Conservation (phyloP, 1,140 invertebrate genomes). For the Leptonema lineaticorne region DNA sequence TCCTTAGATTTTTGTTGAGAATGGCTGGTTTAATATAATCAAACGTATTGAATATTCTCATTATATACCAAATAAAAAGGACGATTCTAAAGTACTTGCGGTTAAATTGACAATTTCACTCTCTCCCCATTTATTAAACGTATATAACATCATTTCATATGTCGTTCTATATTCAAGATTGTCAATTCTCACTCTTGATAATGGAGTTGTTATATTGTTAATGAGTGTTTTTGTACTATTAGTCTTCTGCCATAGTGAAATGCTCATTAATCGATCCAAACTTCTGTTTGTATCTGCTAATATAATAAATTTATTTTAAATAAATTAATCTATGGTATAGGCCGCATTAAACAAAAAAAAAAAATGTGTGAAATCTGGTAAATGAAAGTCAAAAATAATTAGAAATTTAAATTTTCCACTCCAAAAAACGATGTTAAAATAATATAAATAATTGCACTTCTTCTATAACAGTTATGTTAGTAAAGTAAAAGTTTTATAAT, state of each 20-base stretch:
- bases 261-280: constrained; percentile 22
- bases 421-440: no score
- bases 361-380: not conserved
- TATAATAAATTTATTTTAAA: not conserved
- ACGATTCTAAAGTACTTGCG: constrained; percentile 26
- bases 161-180: constrained; percentile 27
- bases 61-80: constrained; percentile 33
- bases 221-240: constrained; percentile 33
- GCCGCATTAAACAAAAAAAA: not conserved
- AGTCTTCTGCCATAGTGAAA: constrained; percentile 30
- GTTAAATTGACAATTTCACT: constrained; percentile 34
- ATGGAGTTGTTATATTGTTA: constrained; percentile 37
- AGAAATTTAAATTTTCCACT: not conserved
- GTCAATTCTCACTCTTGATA: constrained; percentile 30
- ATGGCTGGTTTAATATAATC: no score
- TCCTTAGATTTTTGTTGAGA: no score
- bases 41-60: no score
- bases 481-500: no score
- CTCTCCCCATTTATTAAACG: constrained; percentile 39
- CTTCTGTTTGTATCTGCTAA: constrained; percentile 29
- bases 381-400: not conserved
- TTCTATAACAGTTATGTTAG: no score
- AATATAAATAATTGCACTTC: no score
- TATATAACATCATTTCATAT: constrained; percentile 33
- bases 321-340: not conserved